Base-by-base conservation (phyloP, 2,888 invertebrate species). In the Pristionchus japonicus region DNA sequence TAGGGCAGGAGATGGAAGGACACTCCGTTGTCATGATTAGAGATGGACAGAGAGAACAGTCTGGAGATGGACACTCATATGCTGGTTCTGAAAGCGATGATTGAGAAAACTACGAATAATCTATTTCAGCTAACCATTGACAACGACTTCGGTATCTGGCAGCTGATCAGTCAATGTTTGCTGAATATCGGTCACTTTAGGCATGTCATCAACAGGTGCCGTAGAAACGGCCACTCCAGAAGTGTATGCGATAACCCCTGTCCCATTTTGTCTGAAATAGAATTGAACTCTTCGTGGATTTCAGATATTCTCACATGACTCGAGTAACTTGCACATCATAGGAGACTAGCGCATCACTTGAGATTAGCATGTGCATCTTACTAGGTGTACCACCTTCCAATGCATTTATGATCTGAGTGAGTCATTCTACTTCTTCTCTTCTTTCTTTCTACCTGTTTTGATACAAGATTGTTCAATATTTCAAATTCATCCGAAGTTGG, bases 311-410 rank as follows among this genome's bases (percentile, higher is more conserved):
- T 70, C 20, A 70, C 70, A 20, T 70, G 70, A 70, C 34, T 37
- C 70, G 70, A 70, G 34, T 34, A 13, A 70, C 70, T 70, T 70
- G 70, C 20, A 70, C 70, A 37, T 70, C 70, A 20, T 70, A 70
- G 0, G 70, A 23, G 17, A 70, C 70, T 17, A 17, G 6, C 3
- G 20, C 70, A 20, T 40, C 70, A 37, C 6, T 37, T 23, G 70
- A 70, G 1, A 37, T 37, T 20, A 70, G 23, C 20, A 70, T 37
- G 0, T 13, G 17, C 70, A 70, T 70, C 20, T 37, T 23, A 37
- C 40, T 23, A 3, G 1, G 4, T 1, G 64, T 27, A 64, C 11
- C 17, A 15, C 1, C 15, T 15, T 37, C 15, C 37, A 70, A 20
- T 3, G 70, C 70, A 23, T 1, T 34, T 37, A 23, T 70, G 20